Evolutionary conservation across 2,888 invertebrate species (phyloP).

Genomic region (Drosophila sordidapex): DNA sequence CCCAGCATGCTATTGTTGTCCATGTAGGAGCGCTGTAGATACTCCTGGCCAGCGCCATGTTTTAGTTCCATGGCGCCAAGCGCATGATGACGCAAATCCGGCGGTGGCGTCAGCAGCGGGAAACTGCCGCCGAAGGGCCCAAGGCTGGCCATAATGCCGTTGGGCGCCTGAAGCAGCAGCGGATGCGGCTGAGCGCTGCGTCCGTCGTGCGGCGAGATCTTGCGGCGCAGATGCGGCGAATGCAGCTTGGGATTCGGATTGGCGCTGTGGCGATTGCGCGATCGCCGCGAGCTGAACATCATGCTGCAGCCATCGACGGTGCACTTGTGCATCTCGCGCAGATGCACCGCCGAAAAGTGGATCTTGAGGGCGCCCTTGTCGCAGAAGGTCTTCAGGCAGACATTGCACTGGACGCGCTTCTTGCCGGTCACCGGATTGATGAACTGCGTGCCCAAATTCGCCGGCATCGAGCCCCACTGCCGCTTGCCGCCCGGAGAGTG

Average conservation of each 20-base stretch:
- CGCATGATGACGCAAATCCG: slow-evolving; percentile 84
- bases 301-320: slow-evolving; percentile 99
- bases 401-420: slow-evolving; percentile 98
- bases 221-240: slow-evolving; percentile 96
- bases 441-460: slow-evolving; percentile 94
- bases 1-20: slow-evolving; percentile 85
- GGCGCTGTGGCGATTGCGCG: slow-evolving; percentile 97
- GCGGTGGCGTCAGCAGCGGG: slow-evolving; percentile 89
- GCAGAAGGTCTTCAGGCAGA: slow-evolving; percentile 99
- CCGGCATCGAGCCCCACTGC: slow-evolving; percentile 92
- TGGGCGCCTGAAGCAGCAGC: slow-evolving; percentile 90
- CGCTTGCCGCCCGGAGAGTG: slow-evolving; percentile 88
- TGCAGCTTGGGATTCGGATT: slow-evolving; percentile 99
- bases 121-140: slow-evolving; percentile 92
- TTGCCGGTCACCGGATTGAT: slow-evolving; percentile 97
- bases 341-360: slow-evolving; percentile 99
- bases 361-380: slow-evolving; percentile 99
- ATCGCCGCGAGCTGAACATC: slow-evolving; percentile 99
- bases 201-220: slow-evolving; percentile 97
- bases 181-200: slow-evolving; percentile 95
- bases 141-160: slow-evolving; percentile 86
- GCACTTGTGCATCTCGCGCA: slow-evolving; percentile 99
- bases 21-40: slow-evolving; percentile 85
- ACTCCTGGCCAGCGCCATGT: slow-evolving; percentile 86
- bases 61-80: slow-evolving; percentile 87